These are phyloP conservation scores for Anabacerthia variegaticeps DNA, from an alignment of 2,797 vertebrate species.

Conservation along the genomic window DNA sequence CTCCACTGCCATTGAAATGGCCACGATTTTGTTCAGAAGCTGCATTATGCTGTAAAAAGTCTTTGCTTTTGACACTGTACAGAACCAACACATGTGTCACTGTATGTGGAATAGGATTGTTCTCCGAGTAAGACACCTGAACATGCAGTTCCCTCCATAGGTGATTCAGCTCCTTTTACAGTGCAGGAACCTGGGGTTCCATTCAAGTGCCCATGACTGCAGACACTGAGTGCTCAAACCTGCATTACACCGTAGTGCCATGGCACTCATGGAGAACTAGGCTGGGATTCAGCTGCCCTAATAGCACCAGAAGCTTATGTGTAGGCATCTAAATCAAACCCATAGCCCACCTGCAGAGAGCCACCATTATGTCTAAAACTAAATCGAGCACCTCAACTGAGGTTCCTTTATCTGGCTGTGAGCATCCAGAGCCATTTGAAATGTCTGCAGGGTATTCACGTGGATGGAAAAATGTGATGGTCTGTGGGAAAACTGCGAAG, in stretches of 20 bases:
- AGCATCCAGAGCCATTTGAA: background rate
- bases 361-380: background rate
- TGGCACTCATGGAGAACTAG: background rate
- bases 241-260: accelerated
- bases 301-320: background rate
- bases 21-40: background rate
- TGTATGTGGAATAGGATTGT: background rate
- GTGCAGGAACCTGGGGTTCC: background rate
- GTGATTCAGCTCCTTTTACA: background rate
- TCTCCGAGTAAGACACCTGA: background rate
- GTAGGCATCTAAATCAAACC: background rate
- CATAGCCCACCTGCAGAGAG: background rate
- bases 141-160: accelerated
- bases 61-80: background rate
- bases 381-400: background rate
- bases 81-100: background rate
- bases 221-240: background rate
- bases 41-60: background rate
- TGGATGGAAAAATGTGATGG: background rate
- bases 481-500: background rate
- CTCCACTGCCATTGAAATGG: background rate
- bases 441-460: background rate
- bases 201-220: background rate
- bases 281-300: background rate
- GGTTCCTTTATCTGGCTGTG: background rate